Evolutionary conservation across 2,113 vertebrate genomes (phyloP).

Genomic region (Ranitomeya variabilis): DNA sequence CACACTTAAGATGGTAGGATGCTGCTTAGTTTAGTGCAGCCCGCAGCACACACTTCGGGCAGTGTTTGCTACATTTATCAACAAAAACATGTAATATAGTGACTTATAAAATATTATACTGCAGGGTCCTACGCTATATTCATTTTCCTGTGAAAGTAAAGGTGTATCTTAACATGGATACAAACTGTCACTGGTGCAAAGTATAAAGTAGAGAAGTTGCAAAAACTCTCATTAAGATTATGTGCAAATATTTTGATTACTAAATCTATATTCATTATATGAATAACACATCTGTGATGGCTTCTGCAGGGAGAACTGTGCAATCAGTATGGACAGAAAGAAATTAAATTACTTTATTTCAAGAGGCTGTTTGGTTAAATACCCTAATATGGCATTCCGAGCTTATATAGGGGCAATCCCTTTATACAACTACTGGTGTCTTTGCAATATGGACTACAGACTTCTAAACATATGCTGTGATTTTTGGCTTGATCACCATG

Average conservation of each 20-base stretch:
- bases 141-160: no score
- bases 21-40: no score
- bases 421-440: neutral
- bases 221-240: neutral
- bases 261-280: neutral
- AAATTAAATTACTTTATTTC: neutral
- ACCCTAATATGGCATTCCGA: no score
- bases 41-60: no score
- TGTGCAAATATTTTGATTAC: neutral
- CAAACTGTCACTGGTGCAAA: neutral
- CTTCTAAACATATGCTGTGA: neutral
- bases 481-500: neutral
- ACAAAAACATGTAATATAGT: no score
- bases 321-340: neutral
- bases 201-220: neutral
- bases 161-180: neutral
- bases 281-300: neutral
- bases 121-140: no score
- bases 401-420: neutral
- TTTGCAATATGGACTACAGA: neutral
- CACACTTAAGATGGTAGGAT: no score
- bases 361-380: no score
- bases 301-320: neutral
- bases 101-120: no score
- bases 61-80: no score